phyloP scores from a whole-genome alignment of 2,888 invertebrate species.

The Cheilosia grossa region DNA sequence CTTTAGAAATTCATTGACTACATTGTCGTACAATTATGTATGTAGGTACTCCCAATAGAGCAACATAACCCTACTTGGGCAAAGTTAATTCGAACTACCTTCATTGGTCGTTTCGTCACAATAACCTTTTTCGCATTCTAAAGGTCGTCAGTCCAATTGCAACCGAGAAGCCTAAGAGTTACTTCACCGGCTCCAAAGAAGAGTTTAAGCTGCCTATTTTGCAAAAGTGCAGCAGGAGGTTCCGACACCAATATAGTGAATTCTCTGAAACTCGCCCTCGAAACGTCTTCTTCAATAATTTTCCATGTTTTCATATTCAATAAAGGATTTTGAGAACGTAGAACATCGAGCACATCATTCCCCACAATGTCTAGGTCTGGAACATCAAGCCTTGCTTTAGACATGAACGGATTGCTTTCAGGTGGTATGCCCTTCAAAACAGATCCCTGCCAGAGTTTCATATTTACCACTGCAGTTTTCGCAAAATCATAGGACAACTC shows the following conservation, averaged over 20 bases:
- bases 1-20: neutral
- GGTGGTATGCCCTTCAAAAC: slow-evolving; percentile 22
- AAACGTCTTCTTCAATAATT: slow-evolving; percentile 25
- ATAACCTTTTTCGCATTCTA: neutral
- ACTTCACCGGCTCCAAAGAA: slow-evolving; percentile 50
- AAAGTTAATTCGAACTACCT: neutral
- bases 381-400: slow-evolving; percentile 3
- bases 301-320: slow-evolving; percentile 38
- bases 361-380: slow-evolving; percentile 24
- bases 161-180: slow-evolving; percentile 13
- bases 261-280: neutral
- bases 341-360: slow-evolving; percentile 8
- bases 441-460: slow-evolving; percentile 27
- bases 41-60: too few species aligned
- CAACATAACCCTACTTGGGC: neutral
- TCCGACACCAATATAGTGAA: slow-evolving; percentile 15
- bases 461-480: slow-evolving; percentile 5
- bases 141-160: neutral
- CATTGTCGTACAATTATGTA: neutral
- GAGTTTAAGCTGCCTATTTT: slow-evolving; percentile 19
- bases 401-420: neutral
- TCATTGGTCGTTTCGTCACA: neutral
- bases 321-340: slow-evolving; percentile 36
- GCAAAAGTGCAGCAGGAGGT: slow-evolving; percentile 31
- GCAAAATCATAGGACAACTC: slow-evolving; percentile 28